Evolutionary conservation across 2,888 invertebrate genomes (phyloP).

Genomic region (Morpho achilles): DNA sequence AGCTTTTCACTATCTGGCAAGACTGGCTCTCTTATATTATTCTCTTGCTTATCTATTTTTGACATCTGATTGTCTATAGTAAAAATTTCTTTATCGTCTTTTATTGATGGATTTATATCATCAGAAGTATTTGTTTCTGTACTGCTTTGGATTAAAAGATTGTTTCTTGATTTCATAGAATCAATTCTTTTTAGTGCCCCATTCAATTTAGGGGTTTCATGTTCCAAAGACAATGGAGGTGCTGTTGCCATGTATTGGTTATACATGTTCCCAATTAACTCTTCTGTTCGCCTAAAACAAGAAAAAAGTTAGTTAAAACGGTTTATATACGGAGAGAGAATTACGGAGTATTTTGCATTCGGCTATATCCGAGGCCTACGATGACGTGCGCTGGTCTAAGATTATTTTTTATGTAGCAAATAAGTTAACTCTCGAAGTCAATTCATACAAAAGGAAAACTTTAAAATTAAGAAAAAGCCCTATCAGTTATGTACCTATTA

Average conservation of each 20-base stretch:
- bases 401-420: no score
- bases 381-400: no score
- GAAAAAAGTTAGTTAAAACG: no score
- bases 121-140: constrained; percentile 65
- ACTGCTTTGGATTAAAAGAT: constrained; percentile 53
- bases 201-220: constrained; percentile 51
- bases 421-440: no score
- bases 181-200: constrained; percentile 46
- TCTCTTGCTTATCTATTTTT: constrained; percentile 43
- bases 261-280: constrained; percentile 78
- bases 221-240: constrained; percentile 56
- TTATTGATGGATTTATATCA: constrained; percentile 59
- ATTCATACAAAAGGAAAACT: no score
- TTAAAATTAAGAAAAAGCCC: no score
- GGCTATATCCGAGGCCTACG: no score
- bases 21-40: constrained; percentile 29
- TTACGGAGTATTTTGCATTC: no score
- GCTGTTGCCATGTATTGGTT: constrained; percentile 72
- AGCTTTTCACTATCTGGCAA: constrained; percentile 37
- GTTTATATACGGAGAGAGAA: no score
- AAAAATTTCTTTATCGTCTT: constrained; percentile 50
- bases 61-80: constrained; percentile 61
- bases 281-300: constrained; percentile 77
- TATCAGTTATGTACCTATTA: no score
- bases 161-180: constrained; percentile 44